Base-by-base conservation (phyloP, 2,113 vertebrate species). In the Ciconia maguari region DNA sequence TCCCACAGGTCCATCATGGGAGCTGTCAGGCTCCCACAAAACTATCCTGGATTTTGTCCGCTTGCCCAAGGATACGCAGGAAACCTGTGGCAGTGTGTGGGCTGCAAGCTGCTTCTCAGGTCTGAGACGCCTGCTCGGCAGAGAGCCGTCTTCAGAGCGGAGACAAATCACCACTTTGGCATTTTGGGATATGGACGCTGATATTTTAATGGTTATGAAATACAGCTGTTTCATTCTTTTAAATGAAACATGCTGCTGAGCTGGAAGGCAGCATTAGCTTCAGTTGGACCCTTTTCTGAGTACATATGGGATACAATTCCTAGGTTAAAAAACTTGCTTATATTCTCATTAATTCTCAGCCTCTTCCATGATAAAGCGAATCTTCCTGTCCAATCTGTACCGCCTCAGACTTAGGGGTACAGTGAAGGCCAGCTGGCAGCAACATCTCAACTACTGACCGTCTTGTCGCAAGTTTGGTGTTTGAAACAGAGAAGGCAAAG, bases 1-100 rank as follows among this genome's bases (percentile, higher is more conserved):
- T 82, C 58, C 25, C 32, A 38, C 27, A 55, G 19, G 24, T 72
- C 52, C 8, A 1, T 51, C 52, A 51, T 0, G 2, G 55, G 42
- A 52, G 11, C 36, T 64, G 46, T 44, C 46, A 55, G 29, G 20
- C 3, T 92, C 21, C 36, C 38, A 27, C 21, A 46, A 51, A 90
- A 61, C 13, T 34, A 18, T 36, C 29, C 30, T 1, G 3, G 19
- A n/a, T 64, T 68, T 55, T 72, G 25, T 46, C 42, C 0, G 0
- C 30, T 69, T 83, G 42, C 34, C 34, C 48, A 22, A 26, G 22
- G 42, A 64, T 2, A 1, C 0, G 2, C 3, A 4, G 26, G 26
- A 87, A 80, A 68, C 29, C 34, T 36, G 17, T 0, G 2, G 21
- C 38, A 27, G 36, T 2, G 2, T 0, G 8, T 29, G 42, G 60